These are phyloP conservation scores for Chrysolina americana DNA, from an alignment of 2,888 invertebrate genomes.

Conservation along the genomic window DNA sequence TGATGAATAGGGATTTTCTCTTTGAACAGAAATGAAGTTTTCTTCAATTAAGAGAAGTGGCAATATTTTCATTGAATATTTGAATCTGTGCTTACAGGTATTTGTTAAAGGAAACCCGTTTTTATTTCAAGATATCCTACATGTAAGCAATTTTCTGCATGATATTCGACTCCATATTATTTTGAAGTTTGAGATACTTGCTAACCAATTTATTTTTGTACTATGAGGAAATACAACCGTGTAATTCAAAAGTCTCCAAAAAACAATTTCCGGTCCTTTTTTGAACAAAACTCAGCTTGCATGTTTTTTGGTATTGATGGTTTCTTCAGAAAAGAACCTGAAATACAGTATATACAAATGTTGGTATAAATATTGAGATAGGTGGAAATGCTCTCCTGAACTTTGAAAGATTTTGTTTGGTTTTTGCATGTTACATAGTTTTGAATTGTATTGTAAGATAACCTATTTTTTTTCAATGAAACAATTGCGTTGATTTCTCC, in stretches of 20 bases:
- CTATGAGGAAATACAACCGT: too few species aligned
- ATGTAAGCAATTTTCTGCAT: constrained; percentile 17
- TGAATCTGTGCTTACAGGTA: too few species aligned
- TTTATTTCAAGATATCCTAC: not conserved
- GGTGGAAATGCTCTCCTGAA: not conserved
- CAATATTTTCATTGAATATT: too few species aligned
- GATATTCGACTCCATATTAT: constrained; percentile 19
- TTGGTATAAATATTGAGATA: not conserved
- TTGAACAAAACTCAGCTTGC: constrained; percentile 30
- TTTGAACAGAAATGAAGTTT: too few species aligned
- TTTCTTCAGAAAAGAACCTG: constrained; percentile 32
- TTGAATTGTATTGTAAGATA: not conserved
- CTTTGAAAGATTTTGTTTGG: not conserved
- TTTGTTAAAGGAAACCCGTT: not conserved
- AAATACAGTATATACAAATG: not conserved
- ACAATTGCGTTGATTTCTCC: not conserved
- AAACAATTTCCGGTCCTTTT: constrained; percentile 25
- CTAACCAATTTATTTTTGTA: too few species aligned
- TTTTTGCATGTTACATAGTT: constrained; percentile 7
- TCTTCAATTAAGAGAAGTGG: too few species aligned
- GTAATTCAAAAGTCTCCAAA: not conserved
- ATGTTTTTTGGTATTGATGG: constrained; percentile 22
- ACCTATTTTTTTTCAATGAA: not conserved
- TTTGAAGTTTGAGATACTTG: not conserved
- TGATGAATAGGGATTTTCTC: too few species aligned